These are phyloP conservation scores for Callosobruchus maculatus DNA, from an alignment of 2,888 invertebrate species.

Conservation along the genomic window DNA sequence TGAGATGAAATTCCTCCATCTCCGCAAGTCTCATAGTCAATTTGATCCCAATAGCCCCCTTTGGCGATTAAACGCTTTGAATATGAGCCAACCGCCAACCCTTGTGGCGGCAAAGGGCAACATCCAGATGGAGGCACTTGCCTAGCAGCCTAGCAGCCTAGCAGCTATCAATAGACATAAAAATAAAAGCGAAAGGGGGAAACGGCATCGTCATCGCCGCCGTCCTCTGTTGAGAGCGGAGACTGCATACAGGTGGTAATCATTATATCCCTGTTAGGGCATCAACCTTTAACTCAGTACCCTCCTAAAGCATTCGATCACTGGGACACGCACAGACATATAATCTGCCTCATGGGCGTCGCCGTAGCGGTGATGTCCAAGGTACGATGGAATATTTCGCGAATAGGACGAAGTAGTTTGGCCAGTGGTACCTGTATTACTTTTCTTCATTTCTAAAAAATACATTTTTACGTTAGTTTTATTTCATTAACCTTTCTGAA, in stretches of 20 bases:
- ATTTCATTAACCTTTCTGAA: no score
- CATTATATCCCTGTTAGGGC: conserved; percentile 14
- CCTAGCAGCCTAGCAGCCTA: background rate
- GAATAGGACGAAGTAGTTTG: no score
- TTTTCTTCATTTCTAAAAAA: no score
- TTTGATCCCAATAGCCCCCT: background rate
- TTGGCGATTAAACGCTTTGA: background rate
- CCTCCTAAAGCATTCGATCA: conserved; percentile 3
- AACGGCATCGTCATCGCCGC: background rate
- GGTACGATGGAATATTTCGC: background rate
- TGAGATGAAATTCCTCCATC: background rate
- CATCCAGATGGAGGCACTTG: background rate
- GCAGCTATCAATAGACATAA: background rate
- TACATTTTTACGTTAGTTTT: no score
- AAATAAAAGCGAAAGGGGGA: background rate
- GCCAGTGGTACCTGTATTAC: no score
- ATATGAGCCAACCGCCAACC: background rate
- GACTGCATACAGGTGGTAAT: conserved; percentile 10
- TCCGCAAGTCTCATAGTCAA: background rate
- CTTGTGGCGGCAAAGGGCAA: background rate
- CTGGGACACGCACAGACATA: background rate
- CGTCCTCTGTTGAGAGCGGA: background rate
- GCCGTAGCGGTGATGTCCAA: background rate
- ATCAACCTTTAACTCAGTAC: conserved; percentile 12
- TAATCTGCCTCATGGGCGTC: background rate